phyloP scores from a whole-genome alignment of 2,113 vertebrate genomes.

The Dromiciops gliroides region DNA sequence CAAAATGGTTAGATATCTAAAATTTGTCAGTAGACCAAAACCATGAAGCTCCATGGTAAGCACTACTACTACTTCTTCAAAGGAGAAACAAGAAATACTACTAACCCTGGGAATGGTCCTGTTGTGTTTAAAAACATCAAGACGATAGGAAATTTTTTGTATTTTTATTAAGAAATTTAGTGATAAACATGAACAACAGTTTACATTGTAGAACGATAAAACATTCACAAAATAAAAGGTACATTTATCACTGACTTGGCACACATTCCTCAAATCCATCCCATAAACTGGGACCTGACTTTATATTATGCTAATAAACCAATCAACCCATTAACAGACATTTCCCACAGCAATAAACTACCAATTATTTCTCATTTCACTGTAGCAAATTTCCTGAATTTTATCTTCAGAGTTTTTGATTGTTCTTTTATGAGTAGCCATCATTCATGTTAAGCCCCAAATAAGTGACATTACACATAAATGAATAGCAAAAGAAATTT shows the following conservation, averaged over 20 bases:
- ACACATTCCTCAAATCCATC: slow-evolving; percentile 22
- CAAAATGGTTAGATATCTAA: neutral
- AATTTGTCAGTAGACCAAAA: neutral
- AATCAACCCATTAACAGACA: slow-evolving; percentile 25
- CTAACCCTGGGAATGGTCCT: slow-evolving; percentile 2
- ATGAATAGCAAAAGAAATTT: neutral
- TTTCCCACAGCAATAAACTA: slow-evolving; percentile 37
- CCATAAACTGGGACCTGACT: slow-evolving; percentile 4
- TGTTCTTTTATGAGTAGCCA: slow-evolving; percentile 17
- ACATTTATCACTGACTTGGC: neutral
- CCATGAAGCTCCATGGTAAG: neutral
- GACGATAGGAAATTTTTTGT: slow-evolving; percentile 14
- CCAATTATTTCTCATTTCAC: slow-evolving; percentile 2
- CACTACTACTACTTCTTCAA: slow-evolving; percentile 34
- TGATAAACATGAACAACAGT: slow-evolving; percentile 27
- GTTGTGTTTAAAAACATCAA: slow-evolving; percentile 41
- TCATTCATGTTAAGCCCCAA: slow-evolving; percentile 44
- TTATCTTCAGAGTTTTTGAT: slow-evolving; percentile 13
- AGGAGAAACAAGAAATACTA: slow-evolving; percentile 17
- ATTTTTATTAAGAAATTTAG: slow-evolving; percentile 48
- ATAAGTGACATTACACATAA: neutral
- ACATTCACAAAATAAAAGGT: slow-evolving; percentile 23
- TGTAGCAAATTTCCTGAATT: slow-evolving; percentile 8
- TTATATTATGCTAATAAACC: slow-evolving; percentile 26
- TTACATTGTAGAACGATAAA: slow-evolving; percentile 27